Evolutionary conservation across 2,797 vertebrate genomes (phyloP), one percentile per base, ranked within the genome.

Genomic region (Pipistrellus pygmaeus): DNA sequence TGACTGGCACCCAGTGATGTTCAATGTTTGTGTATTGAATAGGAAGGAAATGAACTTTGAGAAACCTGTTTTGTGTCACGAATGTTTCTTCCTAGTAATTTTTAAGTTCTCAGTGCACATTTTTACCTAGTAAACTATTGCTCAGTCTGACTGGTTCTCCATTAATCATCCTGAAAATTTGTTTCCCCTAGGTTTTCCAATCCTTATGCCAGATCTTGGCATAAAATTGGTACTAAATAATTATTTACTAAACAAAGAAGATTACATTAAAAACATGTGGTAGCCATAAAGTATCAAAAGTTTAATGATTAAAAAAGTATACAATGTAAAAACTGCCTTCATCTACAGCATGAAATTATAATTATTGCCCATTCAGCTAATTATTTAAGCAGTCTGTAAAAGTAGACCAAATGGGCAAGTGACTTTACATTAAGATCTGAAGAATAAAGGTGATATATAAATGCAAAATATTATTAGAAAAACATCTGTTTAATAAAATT

Each of bases 381-480:
- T 93, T 64, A 77, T 57, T 93, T 86, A 85, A 83, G 62, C 14
- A 91, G 17, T 69, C 44, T 48, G 0, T 60, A 60, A 95, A 92
- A 87, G 5, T 27, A 44, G n/a, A 90, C 64, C 38, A 80, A 88
- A 90, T 20, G 12, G 21, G 1, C 48, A 93, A 93, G 9, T 82
- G 38, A 85, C 14, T 81, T 88, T 44, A 48, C 21, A 64, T 76
- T 68, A 93, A 87, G 9, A 91, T 66, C 51, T 78, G 7, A 84
- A 71, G 51, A 91, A 88, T 32, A 51, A 92, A 94, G 68, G 15
- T 82, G 25, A 76, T 72, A 53, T 1, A 48, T 46, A 83, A 88
- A 73, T 62, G 35, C 2, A 85, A 91, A 94, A 18, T 72, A 72
- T 85, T 93, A 48, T 77, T 55, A 48, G 4, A 35, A 32, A 73